Base-by-base conservation (phyloP, 2,888 invertebrate species). In the Arrhopalites spinosus region DNA sequence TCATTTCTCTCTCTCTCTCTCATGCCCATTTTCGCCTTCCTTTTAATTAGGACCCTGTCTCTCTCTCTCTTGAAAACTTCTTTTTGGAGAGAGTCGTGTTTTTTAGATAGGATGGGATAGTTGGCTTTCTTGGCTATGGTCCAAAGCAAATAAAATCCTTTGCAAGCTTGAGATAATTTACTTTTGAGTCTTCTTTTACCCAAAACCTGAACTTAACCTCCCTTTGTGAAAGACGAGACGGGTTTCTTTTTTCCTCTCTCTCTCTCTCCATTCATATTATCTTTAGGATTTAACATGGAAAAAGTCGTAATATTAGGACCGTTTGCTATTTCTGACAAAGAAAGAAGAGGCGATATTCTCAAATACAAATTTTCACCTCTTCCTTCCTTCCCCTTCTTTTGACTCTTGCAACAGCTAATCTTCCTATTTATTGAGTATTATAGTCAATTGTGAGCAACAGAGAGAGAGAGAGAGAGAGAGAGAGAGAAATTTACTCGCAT, bases 111-210 rank as follows among this genome's bases (percentile, higher is more conserved):
- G 8, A 23, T 64, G 20, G 15, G 36, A 64, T 64, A 29, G 36
- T 64, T 30, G 29, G 36, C 29, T 20, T 30, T 66, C 23, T 70
- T 71, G 71, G 71, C 71, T 20, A 7, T 11, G 25, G 36, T 71
- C 71, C 71, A 71, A 71, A 59, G 53, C 23, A 59, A 71, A 71
- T 59, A 71, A 71, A 59, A 71, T 59, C 59, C 43, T 17, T 25
- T 59, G 29, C 30, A 70, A n/a, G 23, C 36, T 66, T 27, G 25
- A 45, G 43, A 66, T 45, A 66, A 66, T 66, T 66, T 66, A 66
- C 66, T 66, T 66, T 43, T 20, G 66, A 27, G 30, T 2, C 59
- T 59, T 8, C 23, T 53, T 2, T n/a, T 17, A n/a, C 13, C 25
- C 23, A 25, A 59, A 59, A 59, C 25, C 59, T 25, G 23, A 59